Base-by-base conservation (phyloP, 2,113 vertebrate genomes). In the Oceanites oceanicus region DNA sequence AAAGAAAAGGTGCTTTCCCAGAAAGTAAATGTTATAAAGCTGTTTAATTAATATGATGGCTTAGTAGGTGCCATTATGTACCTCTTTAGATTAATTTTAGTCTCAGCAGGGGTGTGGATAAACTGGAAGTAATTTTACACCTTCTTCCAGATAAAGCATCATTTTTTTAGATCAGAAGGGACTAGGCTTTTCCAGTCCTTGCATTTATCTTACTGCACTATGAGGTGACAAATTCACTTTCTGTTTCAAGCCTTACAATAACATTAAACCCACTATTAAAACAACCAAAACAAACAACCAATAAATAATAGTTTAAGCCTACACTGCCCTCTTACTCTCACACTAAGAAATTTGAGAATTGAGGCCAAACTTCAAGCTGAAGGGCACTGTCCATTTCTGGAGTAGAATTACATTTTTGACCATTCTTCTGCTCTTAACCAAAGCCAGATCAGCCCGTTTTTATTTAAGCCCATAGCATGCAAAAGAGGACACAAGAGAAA, bases 1-100 rank as follows among this genome's bases (percentile, higher is more conserved):
- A 91, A 88, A 76, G 34, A 68, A 89, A 83, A 88, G 17, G 22
- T 72, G 34, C 61, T 92, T 94, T 91, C 72, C 59, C 1, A 0
- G 74, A 95, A 88, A 81, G 75, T 38, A 66, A 81, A 78, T 29
- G 82, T 36, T 91, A 75, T 66, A 86, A 87, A 94, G 77, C 65
- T 70, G 10, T 92, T 96, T 94, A 92, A 94, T 94, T 95, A 92
- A 93, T 91, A 15, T 47, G 50, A 72, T 75, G 76, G 75, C 47
- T 96, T 92, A 79, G 59, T 65, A 82, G 78, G 59, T 87, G 77
- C 52, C 67, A 66, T 92, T 68, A 93, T 81, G 70, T 13, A 90
- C 15, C 75, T 90, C 56, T 94, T 86, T 73, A 95, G 62, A 42
- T 72, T 96, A 84, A 94, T 92, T 96, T 88, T 90, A 66, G 40